These are phyloP conservation scores for Heterotis niloticus DNA, from an alignment of 2,113 vertebrate genomes.

Conservation along the genomic window DNA sequence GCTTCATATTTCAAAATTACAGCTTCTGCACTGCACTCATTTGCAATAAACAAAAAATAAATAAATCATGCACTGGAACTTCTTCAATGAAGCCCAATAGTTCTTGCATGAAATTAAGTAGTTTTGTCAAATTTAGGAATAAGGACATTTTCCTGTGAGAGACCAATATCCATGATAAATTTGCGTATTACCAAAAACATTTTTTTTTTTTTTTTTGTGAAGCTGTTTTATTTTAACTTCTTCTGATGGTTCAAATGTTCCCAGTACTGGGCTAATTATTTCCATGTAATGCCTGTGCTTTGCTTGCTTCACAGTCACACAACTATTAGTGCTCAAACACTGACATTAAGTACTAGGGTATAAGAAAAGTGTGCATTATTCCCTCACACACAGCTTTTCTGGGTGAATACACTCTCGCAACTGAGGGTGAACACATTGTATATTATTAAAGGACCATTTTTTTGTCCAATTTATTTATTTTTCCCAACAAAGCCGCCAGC, in stretches of 20 bases:
- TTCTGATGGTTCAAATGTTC: constrained; percentile 8
- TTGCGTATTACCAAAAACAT: not conserved
- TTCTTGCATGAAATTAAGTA: too few relatives aligned
- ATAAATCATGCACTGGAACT: too few relatives aligned
- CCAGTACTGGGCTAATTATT: not conserved
- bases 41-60: too few relatives aligned
- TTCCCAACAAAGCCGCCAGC: not conserved
- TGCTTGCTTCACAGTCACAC: not conserved
- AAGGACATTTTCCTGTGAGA: not conserved
- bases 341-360: not conserved
- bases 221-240: not conserved
- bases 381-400: not conserved
- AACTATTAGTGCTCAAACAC: not conserved
- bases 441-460: not conserved
- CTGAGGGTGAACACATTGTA: not conserved
- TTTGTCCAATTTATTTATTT: constrained; percentile 12
- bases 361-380: not conserved
- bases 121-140: too few relatives aligned
- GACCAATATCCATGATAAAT: not conserved
- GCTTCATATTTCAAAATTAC: too few relatives aligned
- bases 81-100: too few relatives aligned
- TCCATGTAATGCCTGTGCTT: not conserved
- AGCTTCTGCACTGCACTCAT: too few relatives aligned
- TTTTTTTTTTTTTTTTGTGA: not conserved
- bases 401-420: not conserved